phyloP scores from a whole-genome alignment of 2,113 vertebrate genomes.

The Illadopsis cleaveri region DNA sequence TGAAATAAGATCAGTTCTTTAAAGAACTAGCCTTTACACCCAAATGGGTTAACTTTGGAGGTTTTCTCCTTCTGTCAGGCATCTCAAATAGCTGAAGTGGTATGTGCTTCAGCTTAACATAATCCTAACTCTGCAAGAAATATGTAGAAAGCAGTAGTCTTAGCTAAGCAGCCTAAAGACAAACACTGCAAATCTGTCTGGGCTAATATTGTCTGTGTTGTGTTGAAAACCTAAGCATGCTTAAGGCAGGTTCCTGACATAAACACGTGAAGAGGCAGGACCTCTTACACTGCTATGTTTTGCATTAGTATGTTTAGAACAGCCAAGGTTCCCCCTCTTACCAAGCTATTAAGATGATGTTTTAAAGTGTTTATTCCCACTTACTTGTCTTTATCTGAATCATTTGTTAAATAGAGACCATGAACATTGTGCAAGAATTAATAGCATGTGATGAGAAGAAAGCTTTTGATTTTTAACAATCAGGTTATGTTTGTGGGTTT shows the following conservation, averaged over 20 bases:
- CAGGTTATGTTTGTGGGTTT: background rate
- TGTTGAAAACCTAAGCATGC: background rate
- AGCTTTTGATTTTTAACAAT: background rate
- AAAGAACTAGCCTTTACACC: background rate
- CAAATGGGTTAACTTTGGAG: background rate
- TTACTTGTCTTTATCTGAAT: background rate
- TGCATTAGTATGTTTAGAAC: background rate
- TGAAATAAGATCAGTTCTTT: background rate
- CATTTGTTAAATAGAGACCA: background rate
- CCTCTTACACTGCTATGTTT: background rate
- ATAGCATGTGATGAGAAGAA: background rate
- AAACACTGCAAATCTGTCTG: conserved; percentile 21
- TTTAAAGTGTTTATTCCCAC: conserved; percentile 11
- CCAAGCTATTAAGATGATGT: background rate
- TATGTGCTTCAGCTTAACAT: background rate
- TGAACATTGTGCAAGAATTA: conserved; percentile 4
- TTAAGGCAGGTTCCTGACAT: background rate
- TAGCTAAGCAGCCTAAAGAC: background rate
- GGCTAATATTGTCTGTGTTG: background rate
- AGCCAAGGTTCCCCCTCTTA: background rate
- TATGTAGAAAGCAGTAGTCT: background rate
- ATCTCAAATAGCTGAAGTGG: conserved; percentile 23
- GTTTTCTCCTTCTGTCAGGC: background rate
- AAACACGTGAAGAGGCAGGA: background rate
- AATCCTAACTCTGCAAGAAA: conserved; percentile 36